Conservation (phyloP, 2,888 invertebrate genomes). For the Cryptophagus acutangulus region DNA sequence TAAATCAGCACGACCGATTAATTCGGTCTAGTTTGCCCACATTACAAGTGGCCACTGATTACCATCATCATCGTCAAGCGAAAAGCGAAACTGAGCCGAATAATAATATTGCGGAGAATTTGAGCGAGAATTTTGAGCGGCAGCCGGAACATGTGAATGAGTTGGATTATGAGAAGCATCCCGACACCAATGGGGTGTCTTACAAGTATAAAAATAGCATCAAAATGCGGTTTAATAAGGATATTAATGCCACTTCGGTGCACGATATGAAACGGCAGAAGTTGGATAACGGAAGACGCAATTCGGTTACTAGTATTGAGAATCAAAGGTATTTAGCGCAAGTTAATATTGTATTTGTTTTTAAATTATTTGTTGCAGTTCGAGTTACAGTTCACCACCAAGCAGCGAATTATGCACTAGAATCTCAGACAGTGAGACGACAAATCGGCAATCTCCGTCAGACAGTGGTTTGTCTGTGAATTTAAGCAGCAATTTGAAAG, state of each 20-base stretch:
- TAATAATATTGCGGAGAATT: too few relatives aligned
- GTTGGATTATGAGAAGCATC: constrained; percentile 15
- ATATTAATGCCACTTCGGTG: constrained; percentile 40
- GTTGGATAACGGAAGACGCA: constrained; percentile 32
- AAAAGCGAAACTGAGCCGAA: constrained; percentile 29
- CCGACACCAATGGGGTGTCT: constrained; percentile 43
- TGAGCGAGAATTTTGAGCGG: too few relatives aligned
- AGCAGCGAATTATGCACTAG: constrained; percentile 42
- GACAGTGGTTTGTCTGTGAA: constrained; percentile 35
- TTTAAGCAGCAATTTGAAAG: constrained; percentile 23
- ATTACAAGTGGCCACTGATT: neutral
- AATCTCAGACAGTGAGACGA: constrained; percentile 40
- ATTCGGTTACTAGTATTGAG: constrained; percentile 46
- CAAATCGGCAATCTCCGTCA: constrained; percentile 34
- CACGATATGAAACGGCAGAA: constrained; percentile 34
- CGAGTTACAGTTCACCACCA: constrained; percentile 43
- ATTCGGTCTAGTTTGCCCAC: constrained; percentile 13
- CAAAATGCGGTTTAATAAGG: constrained; percentile 70
- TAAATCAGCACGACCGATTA: constrained; percentile 37
- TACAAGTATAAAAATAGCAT: constrained; percentile 96
- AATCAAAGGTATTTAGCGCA: constrained; percentile 45
- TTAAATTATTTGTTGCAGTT: constrained; percentile 28
- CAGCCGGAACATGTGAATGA: constrained; percentile 9
- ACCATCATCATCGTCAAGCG: constrained; percentile 19
- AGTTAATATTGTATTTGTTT: constrained; percentile 5